Evolutionary conservation across 2,113 vertebrate genomes (phyloP), one percentile per base, ranked within the genome.

Genomic region (Strigops habroptila): DNA sequence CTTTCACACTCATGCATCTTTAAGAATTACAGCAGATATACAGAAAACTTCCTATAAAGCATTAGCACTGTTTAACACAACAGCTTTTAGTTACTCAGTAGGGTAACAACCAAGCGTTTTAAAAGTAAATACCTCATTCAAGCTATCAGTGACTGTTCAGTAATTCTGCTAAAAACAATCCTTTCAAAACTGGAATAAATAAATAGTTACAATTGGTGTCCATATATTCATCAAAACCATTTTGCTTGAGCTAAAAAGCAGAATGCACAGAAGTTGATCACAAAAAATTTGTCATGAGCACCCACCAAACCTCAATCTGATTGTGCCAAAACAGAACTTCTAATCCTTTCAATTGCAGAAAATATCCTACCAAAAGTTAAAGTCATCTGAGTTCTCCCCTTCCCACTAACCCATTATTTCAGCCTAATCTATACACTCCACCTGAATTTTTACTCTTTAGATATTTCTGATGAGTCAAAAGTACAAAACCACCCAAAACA

Each of bases 261-360:
- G 14, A n/a, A 3, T 12, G 6, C 18, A 70, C 0, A 1, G 33
- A 62, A 14, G 14, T 0, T 30, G 19, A 51, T 6, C 3, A 17
- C 13, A 77, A 53, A 49, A 62, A 75, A 7, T 1, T 6, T 27
- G 18, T 22, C 4, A 6, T 0, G 2, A 68, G 17, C 8, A 41
- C 8, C 12, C 8, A 4, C 18, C 74, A 71, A 71, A 60, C 10
- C 30, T 53, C 15, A 41, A 39, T 10, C 22, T 21, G 30, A 80
- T 2, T 24, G 14, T 44, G 13, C 2, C 16, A 80, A 80, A 90
- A 77, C 41, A 4, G 4, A 68, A 39, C 15, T 28, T 31, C 2
- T 8, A 59, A 39, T 33, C 25, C 21, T 49, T 74, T 31, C 9
- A 73, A 24, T 0, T 37, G 41, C 3, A 52, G 59, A 76, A 90